Percentiles rank a stretch among this genome's conserved stretches.
phyloP scores from a whole-genome alignment of 2,888 invertebrate genomes.

The Trissolcus japonicus region DNA sequence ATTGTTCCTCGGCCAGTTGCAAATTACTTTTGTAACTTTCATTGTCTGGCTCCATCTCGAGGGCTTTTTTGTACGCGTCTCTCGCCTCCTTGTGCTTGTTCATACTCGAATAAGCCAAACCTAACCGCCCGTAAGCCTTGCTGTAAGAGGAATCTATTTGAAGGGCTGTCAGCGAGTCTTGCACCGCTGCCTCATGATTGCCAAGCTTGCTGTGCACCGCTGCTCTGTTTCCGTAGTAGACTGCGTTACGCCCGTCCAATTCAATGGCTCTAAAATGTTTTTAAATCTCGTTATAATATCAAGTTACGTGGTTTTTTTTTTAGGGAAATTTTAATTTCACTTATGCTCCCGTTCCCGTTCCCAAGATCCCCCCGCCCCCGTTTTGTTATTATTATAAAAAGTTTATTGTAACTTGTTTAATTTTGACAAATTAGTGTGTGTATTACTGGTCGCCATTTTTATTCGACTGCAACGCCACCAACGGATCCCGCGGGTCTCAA shows the following conservation, averaged over 20 bases:
- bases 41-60: slow-evolving; percentile 94
- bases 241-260: slow-evolving; percentile 91
- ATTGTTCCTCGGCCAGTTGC: slow-evolving; percentile 86
- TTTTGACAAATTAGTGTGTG: too few relatives aligned
- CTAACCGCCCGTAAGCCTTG: slow-evolving; percentile 96
- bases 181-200: slow-evolving; percentile 88
- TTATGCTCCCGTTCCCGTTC: too few relatives aligned
- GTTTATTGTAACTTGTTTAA: too few relatives aligned
- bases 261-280: slow-evolving; percentile 85
- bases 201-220: slow-evolving; percentile 95
- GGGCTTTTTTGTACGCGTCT: slow-evolving; percentile 90
- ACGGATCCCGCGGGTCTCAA: too few relatives aligned
- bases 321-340: too few relatives aligned
- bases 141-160: slow-evolving; percentile 93
- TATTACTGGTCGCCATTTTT: too few relatives aligned
- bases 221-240: slow-evolving; percentile 98
- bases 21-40: slow-evolving; percentile 92
- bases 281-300: too few relatives aligned
- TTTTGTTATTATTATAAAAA: too few relatives aligned
- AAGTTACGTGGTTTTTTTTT: too few relatives aligned
- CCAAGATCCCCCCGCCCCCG: too few relatives aligned
- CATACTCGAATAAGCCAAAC: slow-evolving; percentile 89
- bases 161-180: slow-evolving; percentile 93
- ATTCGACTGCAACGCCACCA: too few relatives aligned
- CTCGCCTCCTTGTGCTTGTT: slow-evolving; percentile 90